These are phyloP conservation scores for Artibeus jamaicensis DNA, from an alignment of 2,797 vertebrate genomes.

Conservation along the genomic window DNA sequence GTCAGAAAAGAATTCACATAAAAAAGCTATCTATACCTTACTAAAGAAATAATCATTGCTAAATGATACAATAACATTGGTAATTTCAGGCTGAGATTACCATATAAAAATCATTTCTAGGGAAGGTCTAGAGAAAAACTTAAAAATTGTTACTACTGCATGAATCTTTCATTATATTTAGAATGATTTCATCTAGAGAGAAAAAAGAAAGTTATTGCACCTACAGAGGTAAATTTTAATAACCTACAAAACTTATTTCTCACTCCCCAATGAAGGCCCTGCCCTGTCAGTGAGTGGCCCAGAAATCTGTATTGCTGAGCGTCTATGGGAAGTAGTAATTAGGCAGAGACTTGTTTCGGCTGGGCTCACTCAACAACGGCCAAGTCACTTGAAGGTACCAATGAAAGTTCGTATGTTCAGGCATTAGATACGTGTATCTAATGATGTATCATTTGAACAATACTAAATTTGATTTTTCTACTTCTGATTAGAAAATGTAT, in stretches of 20 bases:
- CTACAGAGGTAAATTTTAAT: constrained; percentile 8
- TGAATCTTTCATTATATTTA: constrained; percentile 4
- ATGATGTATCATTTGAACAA: not conserved
- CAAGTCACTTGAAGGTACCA: not conserved
- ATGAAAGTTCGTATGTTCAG: not conserved
- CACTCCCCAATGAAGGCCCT: not conserved
- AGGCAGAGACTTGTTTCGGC: not conserved
- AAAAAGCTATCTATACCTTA: not conserved
- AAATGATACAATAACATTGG: not conserved
- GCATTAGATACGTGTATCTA: not conserved
- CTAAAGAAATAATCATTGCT: constrained; percentile 8
- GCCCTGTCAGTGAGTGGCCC: not conserved
- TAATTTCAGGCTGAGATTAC: constrained; percentile 29
- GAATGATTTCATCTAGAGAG: not conserved
- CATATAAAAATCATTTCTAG: not conserved
- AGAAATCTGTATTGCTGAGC: not conserved
- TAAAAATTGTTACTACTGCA: not conserved
- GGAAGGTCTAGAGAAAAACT: not conserved
- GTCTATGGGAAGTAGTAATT: not conserved
- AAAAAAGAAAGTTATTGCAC: not conserved
- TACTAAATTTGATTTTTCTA: constrained; percentile 33
- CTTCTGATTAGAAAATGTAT: constrained; percentile 20
- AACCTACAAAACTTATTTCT: not conserved
- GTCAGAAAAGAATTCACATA: constrained; percentile 21
- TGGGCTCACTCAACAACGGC: not conserved